Percentiles rank a stretch among this genome's conserved stretches.
Conservation (phyloP, 2,113 vertebrate species). For the Sula dactylatra region DNA sequence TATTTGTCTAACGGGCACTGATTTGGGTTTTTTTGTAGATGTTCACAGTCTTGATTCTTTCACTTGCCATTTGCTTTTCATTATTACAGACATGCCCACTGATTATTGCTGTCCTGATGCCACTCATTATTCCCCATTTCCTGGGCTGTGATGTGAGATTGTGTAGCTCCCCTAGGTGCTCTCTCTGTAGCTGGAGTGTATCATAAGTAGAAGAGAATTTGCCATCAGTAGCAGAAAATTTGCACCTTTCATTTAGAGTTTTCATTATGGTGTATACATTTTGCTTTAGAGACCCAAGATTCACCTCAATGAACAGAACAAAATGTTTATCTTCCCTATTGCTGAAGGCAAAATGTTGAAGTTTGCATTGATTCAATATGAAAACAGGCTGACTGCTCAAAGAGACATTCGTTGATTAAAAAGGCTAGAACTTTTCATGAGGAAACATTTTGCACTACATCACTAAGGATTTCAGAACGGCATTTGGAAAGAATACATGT, state of each 20-base stretch:
- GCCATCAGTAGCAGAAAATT: background rate
- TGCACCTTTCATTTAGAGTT: background rate
- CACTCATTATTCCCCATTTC: background rate
- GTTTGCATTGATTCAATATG: background rate
- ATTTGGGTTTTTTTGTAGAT: background rate
- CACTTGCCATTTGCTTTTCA: background rate
- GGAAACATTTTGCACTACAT: background rate
- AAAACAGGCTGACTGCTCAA: background rate
- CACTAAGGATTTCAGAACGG: background rate
- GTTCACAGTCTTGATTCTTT: background rate
- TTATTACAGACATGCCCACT: background rate
- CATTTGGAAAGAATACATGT: background rate
- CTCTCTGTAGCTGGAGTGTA: background rate
- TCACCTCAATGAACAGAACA: constrained; percentile 2
- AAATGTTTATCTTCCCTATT: background rate
- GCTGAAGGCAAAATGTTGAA: background rate
- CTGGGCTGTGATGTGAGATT: background rate
- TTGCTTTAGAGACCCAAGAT: constrained; percentile 1
- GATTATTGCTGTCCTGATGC: background rate
- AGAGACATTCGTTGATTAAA: background rate
- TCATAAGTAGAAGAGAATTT: background rate
- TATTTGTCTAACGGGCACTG: background rate
- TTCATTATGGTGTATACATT: background rate
- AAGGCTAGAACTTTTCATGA: background rate
- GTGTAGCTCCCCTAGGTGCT: background rate